phyloP scores from a whole-genome alignment of 2,888 invertebrate species.

The Drosophila sordidula region DNA sequence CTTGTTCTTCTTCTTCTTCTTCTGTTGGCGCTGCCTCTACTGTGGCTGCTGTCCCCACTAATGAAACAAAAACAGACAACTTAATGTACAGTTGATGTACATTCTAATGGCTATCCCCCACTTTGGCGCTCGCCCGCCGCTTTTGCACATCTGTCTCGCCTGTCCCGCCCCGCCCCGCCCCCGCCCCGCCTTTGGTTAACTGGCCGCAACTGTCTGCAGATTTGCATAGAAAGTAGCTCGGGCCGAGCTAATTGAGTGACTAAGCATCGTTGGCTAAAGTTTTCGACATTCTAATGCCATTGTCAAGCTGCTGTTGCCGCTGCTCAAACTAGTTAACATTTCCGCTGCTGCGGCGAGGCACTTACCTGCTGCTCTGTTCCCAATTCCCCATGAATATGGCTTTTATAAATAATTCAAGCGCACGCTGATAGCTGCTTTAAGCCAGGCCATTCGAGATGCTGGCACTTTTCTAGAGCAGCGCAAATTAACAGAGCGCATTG shows the following conservation, averaged over 20 bases:
- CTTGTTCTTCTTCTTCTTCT: conserved; percentile 7
- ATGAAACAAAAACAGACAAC: conserved; percentile 81
- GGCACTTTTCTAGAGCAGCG: conserved; percentile 58
- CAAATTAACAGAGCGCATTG: conserved; percentile 79
- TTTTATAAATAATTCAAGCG: conserved; percentile 79
- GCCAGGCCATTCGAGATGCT: conserved; percentile 46
- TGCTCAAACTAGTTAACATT: conserved; percentile 74
- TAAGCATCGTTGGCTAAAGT: conserved; percentile 69
- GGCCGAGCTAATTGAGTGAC: conserved; percentile 76
- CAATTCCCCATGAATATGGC: conserved; percentile 72
- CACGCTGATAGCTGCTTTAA: conserved; percentile 70
- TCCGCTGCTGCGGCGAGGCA: conserved; percentile 58
- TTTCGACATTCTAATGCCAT: conserved; percentile 80
- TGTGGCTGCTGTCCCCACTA: conserved; percentile 56
- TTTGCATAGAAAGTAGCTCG: conserved; percentile 73
- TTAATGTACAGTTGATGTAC: conserved; percentile 80
- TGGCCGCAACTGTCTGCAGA: conserved; percentile 54
- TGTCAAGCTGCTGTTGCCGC: conserved; percentile 66
- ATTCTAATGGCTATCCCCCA: conserved; percentile 67
- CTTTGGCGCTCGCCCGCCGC: background rate
- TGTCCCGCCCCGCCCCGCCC: background rate
- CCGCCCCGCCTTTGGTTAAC: conserved; percentile 20
- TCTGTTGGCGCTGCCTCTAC: conserved; percentile 3
- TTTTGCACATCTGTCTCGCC: background rate
- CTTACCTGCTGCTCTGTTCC: conserved; percentile 49